Percentiles rank a stretch among this genome's conserved stretches.
These are phyloP conservation scores for Stegophylla sp. DNA, from an alignment of 2,888 invertebrate genomes.

Conservation along the genomic window DNA sequence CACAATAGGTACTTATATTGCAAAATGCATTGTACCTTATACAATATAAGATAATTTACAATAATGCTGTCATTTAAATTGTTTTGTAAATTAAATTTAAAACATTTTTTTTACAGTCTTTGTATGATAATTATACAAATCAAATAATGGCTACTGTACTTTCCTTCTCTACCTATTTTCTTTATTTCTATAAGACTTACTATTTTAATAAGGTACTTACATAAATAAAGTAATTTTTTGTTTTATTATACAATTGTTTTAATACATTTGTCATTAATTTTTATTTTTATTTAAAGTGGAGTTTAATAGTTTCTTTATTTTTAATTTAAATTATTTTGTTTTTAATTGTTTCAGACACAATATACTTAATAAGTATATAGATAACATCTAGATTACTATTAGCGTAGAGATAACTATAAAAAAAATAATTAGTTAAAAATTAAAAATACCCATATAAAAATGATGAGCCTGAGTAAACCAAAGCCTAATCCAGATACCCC, in stretches of 20 bases:
- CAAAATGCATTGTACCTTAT: neutral
- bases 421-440: slow-evolving; percentile 30
- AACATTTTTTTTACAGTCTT: neutral
- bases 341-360: slow-evolving; percentile 56
- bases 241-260: neutral
- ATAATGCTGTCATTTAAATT: neutral
- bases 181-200: neutral
- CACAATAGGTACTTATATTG: neutral
- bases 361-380: slow-evolving; percentile 47
- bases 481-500: slow-evolving; percentile 61
- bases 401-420: slow-evolving; percentile 41
- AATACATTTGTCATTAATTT: neutral
- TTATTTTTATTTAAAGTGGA: neutral
- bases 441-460: slow-evolving; percentile 11
- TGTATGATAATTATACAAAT: neutral
- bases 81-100: neutral
- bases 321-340: slow-evolving; percentile 36
- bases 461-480: slow-evolving; percentile 50
- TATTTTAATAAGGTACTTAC: neutral
- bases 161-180: neutral
- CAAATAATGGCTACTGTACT: neutral
- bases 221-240: slow-evolving; percentile 17
- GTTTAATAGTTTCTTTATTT: too few species aligned
- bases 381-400: slow-evolving; percentile 31
- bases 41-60: neutral